Evolutionary conservation across 2,888 invertebrate species (phyloP), one percentile per base, ranked within the genome.

Genomic region (Rhabditophanes sp.): DNA sequence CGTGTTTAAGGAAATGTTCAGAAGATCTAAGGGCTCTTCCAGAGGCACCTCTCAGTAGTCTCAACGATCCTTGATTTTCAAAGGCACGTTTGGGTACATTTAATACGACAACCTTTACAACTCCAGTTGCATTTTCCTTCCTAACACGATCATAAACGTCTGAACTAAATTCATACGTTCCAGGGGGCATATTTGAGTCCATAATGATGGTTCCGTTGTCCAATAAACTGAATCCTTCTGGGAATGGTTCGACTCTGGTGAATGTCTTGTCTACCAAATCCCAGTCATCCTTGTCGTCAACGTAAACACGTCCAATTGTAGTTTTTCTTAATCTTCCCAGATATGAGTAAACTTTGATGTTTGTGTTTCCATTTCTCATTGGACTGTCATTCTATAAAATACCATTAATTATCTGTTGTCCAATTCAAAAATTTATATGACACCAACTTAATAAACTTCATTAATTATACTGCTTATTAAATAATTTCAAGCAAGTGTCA

Each of bases 251-350:
- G 64, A 83, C 83, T 83, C 85, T 87, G n/a, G 41, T 39, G 53
- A 53, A 96, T 60, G 82, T 84, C 68, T 96, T 96, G 67, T 93
- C 90, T 0, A 82, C 82, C 45, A 88, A 71, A 70, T 96, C 96
- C 93, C 93, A 96, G 67, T 96, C 96, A 67, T 96, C 96, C 46
- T 82, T 72, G 69, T 96, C 96, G 64, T 84, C 83, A 1, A 93
- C 90, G 67, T 88, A 90, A 5, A 93, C 93, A 42, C 83, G 74
- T 21, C 90, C 90, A 44, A 93, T 80, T 67, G 80, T 81, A 0
- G 84, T 82, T 53, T 81, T 82, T 17, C 80, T 82, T 35, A 82
- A 78, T 68, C 80, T 79, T 9, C 82, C 75, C 78, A 75, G 79
- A 65, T 93, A 96, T 69, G 87, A 90, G 69, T 93, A 93, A 2